These are phyloP conservation scores for Elysia crispata DNA, from an alignment of 2,888 invertebrate genomes.

Conservation along the genomic window DNA sequence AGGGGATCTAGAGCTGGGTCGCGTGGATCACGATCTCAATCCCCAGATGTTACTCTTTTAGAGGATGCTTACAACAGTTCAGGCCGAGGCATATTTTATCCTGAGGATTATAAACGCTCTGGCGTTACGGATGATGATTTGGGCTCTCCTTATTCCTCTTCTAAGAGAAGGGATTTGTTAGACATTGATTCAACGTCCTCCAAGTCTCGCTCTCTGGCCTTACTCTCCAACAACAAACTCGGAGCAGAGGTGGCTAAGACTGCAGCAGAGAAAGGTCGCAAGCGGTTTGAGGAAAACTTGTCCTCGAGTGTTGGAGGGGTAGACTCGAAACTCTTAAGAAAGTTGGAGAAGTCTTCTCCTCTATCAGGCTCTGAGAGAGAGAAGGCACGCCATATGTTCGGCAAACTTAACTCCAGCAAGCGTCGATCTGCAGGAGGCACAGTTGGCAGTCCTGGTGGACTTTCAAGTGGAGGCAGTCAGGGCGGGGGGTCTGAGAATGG, in stretches of 20 bases:
- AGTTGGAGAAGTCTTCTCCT: slow-evolving; percentile 39
- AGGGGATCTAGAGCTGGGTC: slow-evolving; percentile 29
- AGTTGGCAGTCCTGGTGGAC: slow-evolving; percentile 59
- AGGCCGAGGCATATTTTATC: slow-evolving; percentile 47
- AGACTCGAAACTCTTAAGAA: slow-evolving; percentile 37
- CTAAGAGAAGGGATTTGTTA: slow-evolving; percentile 32
- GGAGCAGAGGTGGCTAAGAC: slow-evolving; percentile 52
- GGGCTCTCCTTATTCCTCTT: not conserved
- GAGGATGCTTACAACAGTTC: slow-evolving; percentile 60
- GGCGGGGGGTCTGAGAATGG: slow-evolving; percentile 80
- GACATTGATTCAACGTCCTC: slow-evolving; percentile 24
- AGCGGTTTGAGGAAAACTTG: slow-evolving; percentile 65
- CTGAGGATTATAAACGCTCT: slow-evolving; percentile 52
- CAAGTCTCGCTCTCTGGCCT: slow-evolving; percentile 29
- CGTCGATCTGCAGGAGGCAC: not conserved
- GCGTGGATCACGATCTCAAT: slow-evolving; percentile 40
- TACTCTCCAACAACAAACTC: slow-evolving; percentile 41
- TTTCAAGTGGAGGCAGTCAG: slow-evolving; percentile 61
- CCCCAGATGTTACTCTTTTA: slow-evolving; percentile 68
- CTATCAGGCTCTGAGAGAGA: not conserved
- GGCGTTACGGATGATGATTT: slow-evolving; percentile 37
- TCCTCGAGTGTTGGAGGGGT: slow-evolving; percentile 53
- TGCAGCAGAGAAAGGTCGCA: slow-evolving; percentile 58
- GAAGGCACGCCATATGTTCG: slow-evolving; percentile 10
- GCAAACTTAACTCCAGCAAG: not conserved